A percentile compares a stretch with the other conserved stretches of the same genome.
Evolutionary conservation across 2,113 vertebrate genomes (phyloP).

Genomic region (Scalopus aquaticus): DNA sequence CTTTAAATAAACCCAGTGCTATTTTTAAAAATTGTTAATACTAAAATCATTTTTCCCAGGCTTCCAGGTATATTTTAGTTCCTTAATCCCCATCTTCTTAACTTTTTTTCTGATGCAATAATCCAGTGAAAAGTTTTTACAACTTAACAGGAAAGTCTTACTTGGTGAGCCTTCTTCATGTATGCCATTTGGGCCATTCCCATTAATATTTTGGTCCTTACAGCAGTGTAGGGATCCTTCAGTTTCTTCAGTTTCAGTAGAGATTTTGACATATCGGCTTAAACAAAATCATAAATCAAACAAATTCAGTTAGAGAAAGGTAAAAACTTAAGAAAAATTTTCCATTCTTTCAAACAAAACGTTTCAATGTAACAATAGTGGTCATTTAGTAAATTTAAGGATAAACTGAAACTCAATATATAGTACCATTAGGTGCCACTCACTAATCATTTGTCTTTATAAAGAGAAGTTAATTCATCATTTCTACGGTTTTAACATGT

Average conservation of each 20-base stretch:
- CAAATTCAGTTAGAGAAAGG: conserved; percentile 36
- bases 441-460: not conserved
- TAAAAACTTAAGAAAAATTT: not conserved
- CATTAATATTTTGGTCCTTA: conserved; percentile 94
- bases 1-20: not conserved
- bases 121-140: not conserved
- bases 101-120: conserved; percentile 44
- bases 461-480: not conserved
- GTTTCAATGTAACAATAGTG: too few relatives aligned
- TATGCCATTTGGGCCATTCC: conserved; percentile 95
- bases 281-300: conserved; percentile 70
- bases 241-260: conserved; percentile 88
- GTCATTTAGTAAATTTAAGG: too few relatives aligned
- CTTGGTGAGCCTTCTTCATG: conserved; percentile 97
- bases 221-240: conserved; percentile 90
- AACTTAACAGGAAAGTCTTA: conserved; percentile 84
- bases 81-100: not conserved
- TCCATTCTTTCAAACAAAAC: not conserved
- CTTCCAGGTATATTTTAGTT: not conserved
- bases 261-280: conserved; percentile 89
- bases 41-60: not conserved
- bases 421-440: not conserved
- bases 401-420: conserved; percentile 28
- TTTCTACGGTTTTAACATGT: not conserved
- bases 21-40: not conserved